Base-by-base conservation (phyloP, 2,797 vertebrate species). In the Calcarius lapponicus region DNA sequence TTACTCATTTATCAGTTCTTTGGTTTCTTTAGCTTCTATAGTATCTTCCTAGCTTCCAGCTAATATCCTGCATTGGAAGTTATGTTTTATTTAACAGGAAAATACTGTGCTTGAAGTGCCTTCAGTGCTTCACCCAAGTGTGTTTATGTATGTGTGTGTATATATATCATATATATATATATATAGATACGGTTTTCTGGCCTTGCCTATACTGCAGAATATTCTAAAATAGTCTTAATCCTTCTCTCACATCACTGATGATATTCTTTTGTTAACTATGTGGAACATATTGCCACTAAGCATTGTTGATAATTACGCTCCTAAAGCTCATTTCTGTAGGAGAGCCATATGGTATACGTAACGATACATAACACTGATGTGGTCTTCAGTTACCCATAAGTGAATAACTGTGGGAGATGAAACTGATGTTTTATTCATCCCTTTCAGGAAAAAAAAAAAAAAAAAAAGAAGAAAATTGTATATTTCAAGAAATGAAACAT, bases 81-180 rank as follows among this genome's bases (percentile, higher is more conserved):
- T 50, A 12, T 25, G 34, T 64, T 54, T 62, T 15, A 47, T 28
- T 57, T 14, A 69, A 29, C 16, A 80, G 56, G 16, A 70, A 56
- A 62, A 66, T 8, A 29, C 17, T 26, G 9, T 24, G 10, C 18
- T 62, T 80, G n/a, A 56, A 17, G 7, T 43, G 29, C 21, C 16
- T 80, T 57, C 34, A 57, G 60, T 80, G 47, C 18, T 80, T 19
- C 8, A 29, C 18, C 3, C 6, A 22, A 48, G 20, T 7, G 7
- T 48, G 13, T 42, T 12, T 38, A 5, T 40, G 3, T 26, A 13
- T 34, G 4, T 42, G 14, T 24, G 9, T 11, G 10, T 51, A 0
- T 25, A 1, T n/a, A 7, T 17, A 4, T 57, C 9, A 1, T 34
- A 5, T 28, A 3, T 48, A 1, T 25, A 1, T 34, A 3, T 34